phyloP scores from a whole-genome alignment of 2,113 vertebrate species.

The Chionomys nivalis region DNA sequence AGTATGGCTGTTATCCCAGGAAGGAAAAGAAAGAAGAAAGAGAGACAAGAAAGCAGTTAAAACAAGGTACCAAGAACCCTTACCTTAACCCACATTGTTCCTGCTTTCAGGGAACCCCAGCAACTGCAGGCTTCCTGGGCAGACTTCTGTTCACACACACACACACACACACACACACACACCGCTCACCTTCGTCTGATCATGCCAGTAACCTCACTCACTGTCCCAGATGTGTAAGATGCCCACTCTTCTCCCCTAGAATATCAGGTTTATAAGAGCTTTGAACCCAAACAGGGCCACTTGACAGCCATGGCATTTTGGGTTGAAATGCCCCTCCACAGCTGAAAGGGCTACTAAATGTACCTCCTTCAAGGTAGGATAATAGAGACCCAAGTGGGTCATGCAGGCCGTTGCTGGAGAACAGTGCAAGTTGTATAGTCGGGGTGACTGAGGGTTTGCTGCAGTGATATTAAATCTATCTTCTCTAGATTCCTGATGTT shows the following conservation, averaged over 20 bases:
- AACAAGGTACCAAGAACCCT: background rate
- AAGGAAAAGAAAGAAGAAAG: background rate
- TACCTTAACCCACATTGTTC: background rate
- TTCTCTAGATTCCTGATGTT: background rate
- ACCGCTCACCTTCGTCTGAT: background rate
- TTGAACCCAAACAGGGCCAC: background rate
- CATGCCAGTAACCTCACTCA: background rate
- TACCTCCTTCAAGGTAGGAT: background rate
- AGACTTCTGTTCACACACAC: background rate
- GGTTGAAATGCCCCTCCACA: background rate
- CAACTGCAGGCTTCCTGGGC: background rate
- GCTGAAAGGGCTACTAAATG: background rate
- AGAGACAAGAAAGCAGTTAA: background rate
- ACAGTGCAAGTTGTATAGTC: background rate
- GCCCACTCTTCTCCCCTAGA: background rate
- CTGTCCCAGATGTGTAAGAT: fast-evolving
- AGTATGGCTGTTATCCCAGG: background rate
- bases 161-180: too few species aligned
- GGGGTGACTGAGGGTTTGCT: background rate
- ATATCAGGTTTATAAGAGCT: background rate
- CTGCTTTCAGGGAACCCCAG: background rate
- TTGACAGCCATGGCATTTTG: background rate
- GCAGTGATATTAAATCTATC: background rate
- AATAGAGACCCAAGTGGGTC: background rate
- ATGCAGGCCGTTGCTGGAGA: background rate